Evolutionary conservation across 2,888 invertebrate genomes (phyloP).

Genomic region (Nemoura dubitans): DNA sequence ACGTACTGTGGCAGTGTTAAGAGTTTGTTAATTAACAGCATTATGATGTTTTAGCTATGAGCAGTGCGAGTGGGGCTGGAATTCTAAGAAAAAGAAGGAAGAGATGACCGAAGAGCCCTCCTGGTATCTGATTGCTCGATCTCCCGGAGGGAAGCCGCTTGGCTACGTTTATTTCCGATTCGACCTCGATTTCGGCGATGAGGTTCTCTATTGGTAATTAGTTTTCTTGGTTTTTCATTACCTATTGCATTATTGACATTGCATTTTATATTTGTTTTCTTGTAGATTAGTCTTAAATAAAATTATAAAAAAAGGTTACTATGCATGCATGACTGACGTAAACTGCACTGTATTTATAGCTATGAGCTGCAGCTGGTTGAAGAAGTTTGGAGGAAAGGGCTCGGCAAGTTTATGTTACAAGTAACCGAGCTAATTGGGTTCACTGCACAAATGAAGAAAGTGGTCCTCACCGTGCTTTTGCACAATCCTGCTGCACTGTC

Average conservation of each 20-base stretch:
- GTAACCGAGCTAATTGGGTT: conserved; percentile 76
- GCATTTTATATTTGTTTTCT: too few relatives aligned
- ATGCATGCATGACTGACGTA: too few relatives aligned
- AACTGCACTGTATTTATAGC: conserved; percentile 63
- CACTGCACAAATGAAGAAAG: conserved; percentile 79
- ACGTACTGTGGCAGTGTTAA: background rate
- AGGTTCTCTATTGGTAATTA: conserved; percentile 80
- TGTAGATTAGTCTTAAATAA: background rate
- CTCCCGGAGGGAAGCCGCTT: conserved; percentile 64
- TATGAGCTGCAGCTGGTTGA: conserved; percentile 88
- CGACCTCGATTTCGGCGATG: conserved; percentile 80
- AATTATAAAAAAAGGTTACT: too few relatives aligned
- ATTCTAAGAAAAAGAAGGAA: conserved; percentile 73
- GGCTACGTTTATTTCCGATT: conserved; percentile 86
- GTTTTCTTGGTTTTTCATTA: conserved; percentile 40
- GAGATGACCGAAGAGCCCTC: conserved; percentile 79
- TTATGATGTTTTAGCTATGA: conserved; percentile 65
- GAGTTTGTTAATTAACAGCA: conserved; percentile 4
- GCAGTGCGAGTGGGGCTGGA: conserved; percentile 85
- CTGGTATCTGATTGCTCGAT: conserved; percentile 75
- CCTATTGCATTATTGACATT: too few relatives aligned
- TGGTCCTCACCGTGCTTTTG: conserved; percentile 84
- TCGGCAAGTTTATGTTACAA: conserved; percentile 84
- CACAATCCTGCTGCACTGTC: conserved; percentile 75
- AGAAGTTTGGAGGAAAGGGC: conserved; percentile 75